Conservation (phyloP, 2,888 invertebrate species). For the Entomobrya multifasciata region DNA sequence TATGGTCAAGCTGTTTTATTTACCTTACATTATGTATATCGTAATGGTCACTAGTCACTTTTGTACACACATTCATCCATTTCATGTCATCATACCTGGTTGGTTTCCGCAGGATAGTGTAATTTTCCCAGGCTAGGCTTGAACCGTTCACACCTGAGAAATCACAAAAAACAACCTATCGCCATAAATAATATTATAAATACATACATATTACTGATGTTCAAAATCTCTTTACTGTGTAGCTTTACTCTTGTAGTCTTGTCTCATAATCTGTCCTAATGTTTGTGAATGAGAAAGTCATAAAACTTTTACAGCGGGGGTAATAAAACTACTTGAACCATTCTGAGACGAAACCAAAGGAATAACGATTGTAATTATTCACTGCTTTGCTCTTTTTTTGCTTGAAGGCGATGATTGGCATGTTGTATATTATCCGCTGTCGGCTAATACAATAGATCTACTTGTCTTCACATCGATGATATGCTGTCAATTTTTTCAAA, state of each 20-base stretch:
- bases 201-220: neutral
- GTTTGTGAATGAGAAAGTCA: slow-evolving; percentile 72
- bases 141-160: slow-evolving; percentile 66
- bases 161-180: slow-evolving; percentile 29
- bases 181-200: slow-evolving; percentile 20
- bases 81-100: slow-evolving; percentile 38
- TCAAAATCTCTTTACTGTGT: neutral
- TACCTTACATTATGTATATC: neutral
- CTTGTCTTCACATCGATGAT: slow-evolving; percentile 50
- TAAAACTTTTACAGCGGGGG: slow-evolving; percentile 75
- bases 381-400: slow-evolving; percentile 75
- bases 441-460: slow-evolving; percentile 36
- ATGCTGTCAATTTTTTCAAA: slow-evolving; percentile 53
- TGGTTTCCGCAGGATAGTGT: slow-evolving; percentile 48
- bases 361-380: slow-evolving; percentile 80
- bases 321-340: slow-evolving; percentile 76
- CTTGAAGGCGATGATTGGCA: slow-evolving; percentile 78
- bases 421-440: slow-evolving; percentile 78
- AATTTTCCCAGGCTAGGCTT: slow-evolving; percentile 69
- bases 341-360: slow-evolving; percentile 77
- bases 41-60: slow-evolving; percentile 9
- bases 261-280: slow-evolving; percentile 24
- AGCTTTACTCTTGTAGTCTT: slow-evolving; percentile 1
- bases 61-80: too few species aligned
- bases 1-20: slow-evolving; percentile 20